Percentiles rank a stretch among this genome's conserved stretches.
Evolutionary conservation across 1,140 invertebrate species (phyloP).

Genomic region (Dysdera silvatica): DNA sequence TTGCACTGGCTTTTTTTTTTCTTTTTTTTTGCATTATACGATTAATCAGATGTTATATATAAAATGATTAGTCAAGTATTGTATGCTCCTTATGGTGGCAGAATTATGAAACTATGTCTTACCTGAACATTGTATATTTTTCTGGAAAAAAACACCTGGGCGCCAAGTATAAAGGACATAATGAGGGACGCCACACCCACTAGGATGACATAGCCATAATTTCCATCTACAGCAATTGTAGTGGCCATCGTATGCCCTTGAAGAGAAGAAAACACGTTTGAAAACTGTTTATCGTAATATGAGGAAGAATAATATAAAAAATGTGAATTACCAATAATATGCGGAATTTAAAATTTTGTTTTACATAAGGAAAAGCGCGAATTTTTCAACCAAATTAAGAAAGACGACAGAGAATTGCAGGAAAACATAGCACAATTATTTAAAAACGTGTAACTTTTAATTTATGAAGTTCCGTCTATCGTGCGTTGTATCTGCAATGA

Average conservation of each 20-base stretch:
- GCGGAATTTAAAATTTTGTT: too few relatives aligned
- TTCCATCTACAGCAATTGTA: conserved; percentile 33
- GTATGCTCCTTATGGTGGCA: neutral
- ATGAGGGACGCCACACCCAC: conserved; percentile 40
- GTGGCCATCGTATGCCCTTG: neutral
- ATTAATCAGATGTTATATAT: neutral
- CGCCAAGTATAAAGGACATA: conserved; percentile 38
- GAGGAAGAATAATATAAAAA: too few relatives aligned
- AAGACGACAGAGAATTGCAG: too few relatives aligned
- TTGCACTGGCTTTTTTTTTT: too few relatives aligned
- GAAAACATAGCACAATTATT: too few relatives aligned
- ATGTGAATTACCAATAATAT: too few relatives aligned
- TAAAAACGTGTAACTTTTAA: too few relatives aligned
- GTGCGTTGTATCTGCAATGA: too few relatives aligned
- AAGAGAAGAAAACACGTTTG: neutral
- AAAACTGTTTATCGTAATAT: neutral
- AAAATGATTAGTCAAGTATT: neutral
- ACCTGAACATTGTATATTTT: conserved; percentile 39
- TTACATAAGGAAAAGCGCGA: too few relatives aligned
- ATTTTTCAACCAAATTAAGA: too few relatives aligned
- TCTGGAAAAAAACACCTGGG: conserved; percentile 39
- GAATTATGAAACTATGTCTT: neutral
- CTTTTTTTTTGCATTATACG: neutral
- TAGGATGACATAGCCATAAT: conserved; percentile 43
- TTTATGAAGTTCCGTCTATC: too few relatives aligned